Base-by-base conservation (phyloP, 2,113 vertebrate species). In the Osmerus mordax region DNA sequence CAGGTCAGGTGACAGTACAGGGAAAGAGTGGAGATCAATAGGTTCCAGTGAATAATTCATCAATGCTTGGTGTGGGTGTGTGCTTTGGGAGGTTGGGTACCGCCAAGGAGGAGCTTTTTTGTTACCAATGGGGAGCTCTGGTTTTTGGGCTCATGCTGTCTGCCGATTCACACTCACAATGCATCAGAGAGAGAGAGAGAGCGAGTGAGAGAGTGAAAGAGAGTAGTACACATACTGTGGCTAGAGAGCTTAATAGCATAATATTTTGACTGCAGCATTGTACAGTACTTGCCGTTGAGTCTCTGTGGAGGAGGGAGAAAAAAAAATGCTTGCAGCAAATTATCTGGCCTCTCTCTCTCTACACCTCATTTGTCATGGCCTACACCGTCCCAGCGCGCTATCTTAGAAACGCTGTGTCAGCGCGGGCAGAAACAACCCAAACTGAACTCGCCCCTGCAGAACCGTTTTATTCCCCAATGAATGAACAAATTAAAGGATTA, bases 1-100 rank as follows among this genome's bases (percentile, higher is more conserved):
- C 21, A 51, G 69, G 65, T 79, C 71, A 52, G 55, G 71, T 79
- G 74, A 68, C 64, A 18, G 56, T 54, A 23, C 18, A 60, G 67
- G 73, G 56, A 61, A 53, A 65, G 68, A 67, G 61, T 36, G 21
- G 53, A 68, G 32, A 32, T 74, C 60, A 47, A 59, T 58, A 67
- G 32, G 23, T 18, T 65, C n/a, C n/a, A 32, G 36, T 80, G 71
- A 78, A 80, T 83, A 71, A 83, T 83, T 70, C 58, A 80, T 74
- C 18, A 65, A 70, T 71, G 19, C 41, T 28, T 4, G 18, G 65
- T 65, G 69, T 70, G 69, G 23, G 23, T 2, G 68, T 70, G 55
- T 60, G 69, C 62, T 32, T 70, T 56, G 59, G 69, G 60, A 62
- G 36, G 28, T 58, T 21, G 59, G 41, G 25, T 53, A 41, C 58